Conservation (phyloP, 1,140 invertebrate genomes). For the Stegodyphus mimosarum region DNA sequence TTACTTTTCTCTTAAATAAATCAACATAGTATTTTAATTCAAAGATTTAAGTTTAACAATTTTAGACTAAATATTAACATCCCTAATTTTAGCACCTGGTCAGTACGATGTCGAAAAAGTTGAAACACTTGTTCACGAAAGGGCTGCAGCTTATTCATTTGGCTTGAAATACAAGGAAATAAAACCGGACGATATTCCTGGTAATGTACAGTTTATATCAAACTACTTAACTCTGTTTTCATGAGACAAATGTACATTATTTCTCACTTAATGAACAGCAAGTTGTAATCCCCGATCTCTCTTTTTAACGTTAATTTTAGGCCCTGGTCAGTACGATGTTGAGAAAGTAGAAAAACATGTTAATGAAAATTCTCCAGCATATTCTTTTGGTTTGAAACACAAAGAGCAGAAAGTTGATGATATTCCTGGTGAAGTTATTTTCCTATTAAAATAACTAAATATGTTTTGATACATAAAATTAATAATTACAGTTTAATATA, state of each 20-base stretch:
- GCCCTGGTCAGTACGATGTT: conserved; percentile 40
- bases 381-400: conserved; percentile 77
- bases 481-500: not conserved
- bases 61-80: no score
- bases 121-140: conserved; percentile 69
- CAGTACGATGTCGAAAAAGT: conserved; percentile 82
- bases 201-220: conserved; percentile 65
- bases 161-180: conserved; percentile 72
- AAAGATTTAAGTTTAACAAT: no score
- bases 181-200: conserved; percentile 72
- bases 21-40: no score
- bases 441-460: no score
- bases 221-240: not conserved
- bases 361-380: conserved; percentile 67
- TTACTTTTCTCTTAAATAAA: no score
- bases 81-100: conserved; percentile 74
- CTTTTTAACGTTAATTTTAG: no score
- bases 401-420: conserved; percentile 69
- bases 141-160: conserved; percentile 78
- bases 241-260: not conserved
- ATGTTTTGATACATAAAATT: not conserved
- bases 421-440: conserved; percentile 70
- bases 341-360: conserved; percentile 8
- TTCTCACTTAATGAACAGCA: no score
- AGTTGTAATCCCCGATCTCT: no score